Percentiles rank a stretch among this genome's conserved stretches.
These are phyloP conservation scores for Indicator indicator DNA, from an alignment of 2,113 vertebrate species.

Conservation along the genomic window DNA sequence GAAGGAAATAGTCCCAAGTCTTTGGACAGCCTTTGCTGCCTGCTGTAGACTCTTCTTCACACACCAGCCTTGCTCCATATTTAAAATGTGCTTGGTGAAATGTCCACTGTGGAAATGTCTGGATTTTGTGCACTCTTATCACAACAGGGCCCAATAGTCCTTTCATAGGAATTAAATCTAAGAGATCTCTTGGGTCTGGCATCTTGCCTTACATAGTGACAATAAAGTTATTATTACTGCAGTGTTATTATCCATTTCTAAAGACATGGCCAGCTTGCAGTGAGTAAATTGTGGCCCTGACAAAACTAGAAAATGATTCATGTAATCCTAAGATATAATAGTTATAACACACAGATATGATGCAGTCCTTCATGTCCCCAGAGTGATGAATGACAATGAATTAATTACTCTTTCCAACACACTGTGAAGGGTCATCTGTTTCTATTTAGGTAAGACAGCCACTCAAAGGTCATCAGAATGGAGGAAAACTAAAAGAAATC, in stretches of 20 bases:
- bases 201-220: background rate
- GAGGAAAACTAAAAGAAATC: background rate
- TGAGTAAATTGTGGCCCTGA: slow-evolving; percentile 18
- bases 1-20: background rate
- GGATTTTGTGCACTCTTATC: background rate
- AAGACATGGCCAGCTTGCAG: background rate
- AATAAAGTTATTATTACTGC: background rate
- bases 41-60: slow-evolving; percentile 7
- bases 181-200: accelerated
- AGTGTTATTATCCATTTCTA: background rate
- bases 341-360: background rate
- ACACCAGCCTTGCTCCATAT: slow-evolving; percentile 35
- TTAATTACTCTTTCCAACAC: background rate
- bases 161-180: background rate
- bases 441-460: background rate
- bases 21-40: background rate
- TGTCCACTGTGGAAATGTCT: background rate
- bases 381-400: background rate
- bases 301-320: slow-evolving; percentile 34
- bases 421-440: background rate
- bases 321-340: background rate
- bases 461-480: background rate
- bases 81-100: slow-evolving; percentile 49
- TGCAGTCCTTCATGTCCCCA: background rate
- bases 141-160: accelerated